Conservation (phyloP, 2,113 vertebrate species). For the Poicephalus meyeri region DNA sequence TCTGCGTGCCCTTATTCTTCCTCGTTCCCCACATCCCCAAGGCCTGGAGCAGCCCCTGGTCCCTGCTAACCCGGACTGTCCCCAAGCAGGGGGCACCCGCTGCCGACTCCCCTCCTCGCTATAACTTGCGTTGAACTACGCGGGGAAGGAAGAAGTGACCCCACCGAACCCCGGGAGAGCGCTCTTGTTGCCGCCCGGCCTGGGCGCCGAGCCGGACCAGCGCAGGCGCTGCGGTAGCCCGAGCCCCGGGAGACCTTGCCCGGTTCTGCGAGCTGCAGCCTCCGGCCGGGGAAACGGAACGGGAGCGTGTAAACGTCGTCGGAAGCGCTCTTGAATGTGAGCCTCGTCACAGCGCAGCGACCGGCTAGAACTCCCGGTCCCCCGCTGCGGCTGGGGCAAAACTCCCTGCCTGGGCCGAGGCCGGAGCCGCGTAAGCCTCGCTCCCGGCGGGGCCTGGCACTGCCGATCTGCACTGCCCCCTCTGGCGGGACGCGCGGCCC, state of each 20-base stretch:
- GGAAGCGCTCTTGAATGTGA: background rate
- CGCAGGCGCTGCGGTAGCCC: background rate
- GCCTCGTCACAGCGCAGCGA: background rate
- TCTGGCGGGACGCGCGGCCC: background rate
- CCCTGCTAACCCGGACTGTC: no score
- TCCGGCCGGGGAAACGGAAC: background rate
- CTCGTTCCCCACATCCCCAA: background rate
- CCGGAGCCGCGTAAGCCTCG: background rate
- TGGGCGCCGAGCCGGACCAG: rapidly evolving
- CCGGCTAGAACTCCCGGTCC: no score
- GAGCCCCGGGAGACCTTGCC: background rate
- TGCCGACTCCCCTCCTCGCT: background rate
- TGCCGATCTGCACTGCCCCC: constrained; percentile 25
- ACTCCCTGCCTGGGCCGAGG: background rate
- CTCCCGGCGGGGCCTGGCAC: background rate
- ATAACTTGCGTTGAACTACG: background rate
- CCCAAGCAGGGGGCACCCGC: no score
- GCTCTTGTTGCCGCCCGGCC: background rate
- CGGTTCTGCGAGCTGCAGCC: background rate
- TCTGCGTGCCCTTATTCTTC: background rate
- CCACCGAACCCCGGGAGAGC: background rate
- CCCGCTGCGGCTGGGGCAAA: no score
- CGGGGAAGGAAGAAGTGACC: background rate
- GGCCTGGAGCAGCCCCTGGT: background rate
- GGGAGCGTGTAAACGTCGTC: background rate